Conservation (phyloP, 2,113 vertebrate genomes). For the Dasyornis broadbenti region DNA sequence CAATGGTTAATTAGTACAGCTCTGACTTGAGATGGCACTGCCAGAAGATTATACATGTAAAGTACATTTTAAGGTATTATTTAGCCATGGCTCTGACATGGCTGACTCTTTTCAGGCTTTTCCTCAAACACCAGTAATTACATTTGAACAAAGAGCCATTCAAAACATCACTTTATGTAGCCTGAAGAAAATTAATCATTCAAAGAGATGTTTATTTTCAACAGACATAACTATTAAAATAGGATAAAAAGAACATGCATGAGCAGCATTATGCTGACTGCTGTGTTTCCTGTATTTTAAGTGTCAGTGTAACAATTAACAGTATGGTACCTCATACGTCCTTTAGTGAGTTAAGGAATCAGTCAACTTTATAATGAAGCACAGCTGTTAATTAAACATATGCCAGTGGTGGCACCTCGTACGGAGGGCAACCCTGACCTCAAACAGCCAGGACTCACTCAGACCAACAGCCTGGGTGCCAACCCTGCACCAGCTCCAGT, state of each 20-base stretch:
- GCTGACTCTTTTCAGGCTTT: not conserved
- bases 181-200: not conserved
- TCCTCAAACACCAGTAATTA: not conserved
- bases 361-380: not conserved
- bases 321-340: not conserved
- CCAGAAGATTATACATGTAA: not conserved
- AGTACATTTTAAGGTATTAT: not conserved
- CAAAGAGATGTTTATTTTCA: not conserved
- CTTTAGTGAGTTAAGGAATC: not conserved
- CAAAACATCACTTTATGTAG: not conserved
- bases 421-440: not conserved
- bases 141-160: not conserved
- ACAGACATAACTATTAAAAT: not conserved
- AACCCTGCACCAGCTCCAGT: not conserved
- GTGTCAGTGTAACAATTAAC: not conserved
- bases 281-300: not conserved
- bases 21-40: not conserved
- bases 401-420: not conserved
- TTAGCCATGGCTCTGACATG: not conserved
- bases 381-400: not conserved
- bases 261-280: not conserved
- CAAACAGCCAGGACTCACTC: rapidly evolving
- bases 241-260: not conserved
- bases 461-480: not conserved
- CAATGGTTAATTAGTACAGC: not conserved